phyloP scores from a whole-genome alignment of 1,140 invertebrate species.

The Steinernema feltiae region DNA sequence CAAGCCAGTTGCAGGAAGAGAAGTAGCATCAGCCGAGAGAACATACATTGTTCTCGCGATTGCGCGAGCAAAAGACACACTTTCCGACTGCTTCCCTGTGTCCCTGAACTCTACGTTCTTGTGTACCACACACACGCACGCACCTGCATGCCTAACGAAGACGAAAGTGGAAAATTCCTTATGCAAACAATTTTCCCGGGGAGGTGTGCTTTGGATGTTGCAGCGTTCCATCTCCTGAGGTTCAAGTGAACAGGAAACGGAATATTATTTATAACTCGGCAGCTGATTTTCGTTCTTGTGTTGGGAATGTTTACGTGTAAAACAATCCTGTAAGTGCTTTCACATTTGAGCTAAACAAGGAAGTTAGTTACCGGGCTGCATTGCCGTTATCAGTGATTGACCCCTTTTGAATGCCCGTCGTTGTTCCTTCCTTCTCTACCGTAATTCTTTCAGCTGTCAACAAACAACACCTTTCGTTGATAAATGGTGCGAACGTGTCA shows the following conservation, averaged over 20 bases:
- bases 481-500: neutral
- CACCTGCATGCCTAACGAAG: neutral
- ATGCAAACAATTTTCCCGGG: neutral
- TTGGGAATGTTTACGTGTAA: too few species aligned
- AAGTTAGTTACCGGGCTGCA: too few species aligned
- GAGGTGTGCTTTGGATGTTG: neutral
- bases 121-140: too few species aligned
- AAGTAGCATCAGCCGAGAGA: too few species aligned
- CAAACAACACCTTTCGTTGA: neutral
- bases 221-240: too few species aligned
- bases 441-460: neutral
- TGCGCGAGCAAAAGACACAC: constrained; percentile 1
- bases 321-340: too few species aligned
- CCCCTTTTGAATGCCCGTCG: too few species aligned
- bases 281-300: too few species aligned
- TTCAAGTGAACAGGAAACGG: too few species aligned
- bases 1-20: neutral
- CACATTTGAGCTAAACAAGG: too few species aligned
- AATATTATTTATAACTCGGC: too few species aligned
- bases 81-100: neutral
- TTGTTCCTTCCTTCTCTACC: neutral
- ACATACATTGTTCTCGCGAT: constrained; percentile 7
- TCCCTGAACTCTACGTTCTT: neutral
- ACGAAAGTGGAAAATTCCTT: neutral
- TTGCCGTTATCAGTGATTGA: too few species aligned